phyloP scores from a whole-genome alignment of 2,113 vertebrate species.

The Paradoxurus hermaphroditus region DNA sequence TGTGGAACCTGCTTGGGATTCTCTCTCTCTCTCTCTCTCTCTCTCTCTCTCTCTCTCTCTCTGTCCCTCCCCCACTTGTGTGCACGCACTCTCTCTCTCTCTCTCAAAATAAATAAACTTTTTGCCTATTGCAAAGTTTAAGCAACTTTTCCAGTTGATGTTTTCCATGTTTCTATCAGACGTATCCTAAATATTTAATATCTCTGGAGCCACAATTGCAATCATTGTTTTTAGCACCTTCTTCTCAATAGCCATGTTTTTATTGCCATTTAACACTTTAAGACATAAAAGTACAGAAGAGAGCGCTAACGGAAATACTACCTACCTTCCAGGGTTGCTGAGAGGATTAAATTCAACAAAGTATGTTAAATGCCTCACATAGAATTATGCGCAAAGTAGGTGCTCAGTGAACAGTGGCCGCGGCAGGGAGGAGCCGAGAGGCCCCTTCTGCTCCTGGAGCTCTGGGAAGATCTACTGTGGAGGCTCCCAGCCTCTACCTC shows the following conservation, averaged over 20 bases:
- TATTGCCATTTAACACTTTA: neutral
- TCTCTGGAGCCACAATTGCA: neutral
- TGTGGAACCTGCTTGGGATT: too few relatives aligned
- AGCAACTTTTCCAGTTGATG: neutral
- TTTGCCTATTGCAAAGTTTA: neutral
- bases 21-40: too few relatives aligned
- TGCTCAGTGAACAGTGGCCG: neutral
- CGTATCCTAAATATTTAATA: neutral
- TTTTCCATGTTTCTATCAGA: conserved; percentile 26
- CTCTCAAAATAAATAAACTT: too few relatives aligned
- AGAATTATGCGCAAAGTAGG: neutral
- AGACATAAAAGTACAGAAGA: neutral
- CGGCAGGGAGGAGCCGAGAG: neutral
- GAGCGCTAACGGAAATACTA: neutral
- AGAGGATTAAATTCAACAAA: neutral
- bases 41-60: too few relatives aligned
- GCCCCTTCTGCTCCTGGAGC: neutral
- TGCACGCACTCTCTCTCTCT: too few relatives aligned
- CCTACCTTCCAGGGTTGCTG: neutral
- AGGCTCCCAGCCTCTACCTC: neutral
- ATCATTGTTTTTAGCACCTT: neutral
- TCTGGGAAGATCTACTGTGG: neutral
- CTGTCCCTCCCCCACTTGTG: too few relatives aligned
- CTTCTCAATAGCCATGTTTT: neutral
- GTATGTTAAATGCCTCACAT: neutral